These are phyloP conservation scores for Scaptomyza graminum DNA, from an alignment of 1,140 invertebrate species.

Conservation along the genomic window DNA sequence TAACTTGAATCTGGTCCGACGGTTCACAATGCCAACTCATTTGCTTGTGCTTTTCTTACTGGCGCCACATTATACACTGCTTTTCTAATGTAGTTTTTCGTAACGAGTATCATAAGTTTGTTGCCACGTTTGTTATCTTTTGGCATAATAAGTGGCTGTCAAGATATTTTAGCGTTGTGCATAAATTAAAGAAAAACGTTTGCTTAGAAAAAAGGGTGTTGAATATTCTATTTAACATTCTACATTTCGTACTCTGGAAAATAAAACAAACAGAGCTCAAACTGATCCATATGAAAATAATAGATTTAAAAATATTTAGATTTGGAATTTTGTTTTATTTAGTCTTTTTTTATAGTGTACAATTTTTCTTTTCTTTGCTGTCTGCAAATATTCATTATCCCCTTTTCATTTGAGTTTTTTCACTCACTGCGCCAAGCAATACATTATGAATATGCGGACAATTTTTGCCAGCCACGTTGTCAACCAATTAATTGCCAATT, in stretches of 20 bases:
- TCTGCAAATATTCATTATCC: constrained; percentile 5
- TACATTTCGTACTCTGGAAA: not conserved
- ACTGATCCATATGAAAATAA: too few relatives aligned
- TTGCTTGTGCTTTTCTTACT: constrained; percentile 13
- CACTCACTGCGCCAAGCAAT: constrained; percentile 62
- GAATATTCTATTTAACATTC: not conserved
- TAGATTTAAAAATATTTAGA: not conserved
- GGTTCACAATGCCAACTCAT: constrained; percentile 22
- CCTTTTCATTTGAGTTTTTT: not conserved
- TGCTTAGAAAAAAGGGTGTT: not conserved
- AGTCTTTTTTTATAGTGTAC: not conserved
- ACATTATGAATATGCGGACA: constrained; percentile 72
- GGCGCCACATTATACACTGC: constrained; percentile 24
- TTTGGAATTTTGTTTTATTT: not conserved
- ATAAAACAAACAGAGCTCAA: too few relatives aligned
- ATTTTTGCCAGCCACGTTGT: constrained; percentile 40
- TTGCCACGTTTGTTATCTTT: constrained; percentile 1
- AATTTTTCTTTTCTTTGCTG: constrained; percentile 1
- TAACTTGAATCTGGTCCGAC: constrained; percentile 22
- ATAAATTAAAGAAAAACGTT: not conserved
- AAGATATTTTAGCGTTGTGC: not conserved
- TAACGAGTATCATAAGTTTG: not conserved
- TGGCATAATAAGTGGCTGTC: constrained; percentile 8
- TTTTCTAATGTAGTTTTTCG: not conserved
- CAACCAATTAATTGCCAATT: constrained; percentile 70